These are phyloP conservation scores for Ia io DNA, from an alignment of 2,113 vertebrate species.

Conservation along the genomic window DNA sequence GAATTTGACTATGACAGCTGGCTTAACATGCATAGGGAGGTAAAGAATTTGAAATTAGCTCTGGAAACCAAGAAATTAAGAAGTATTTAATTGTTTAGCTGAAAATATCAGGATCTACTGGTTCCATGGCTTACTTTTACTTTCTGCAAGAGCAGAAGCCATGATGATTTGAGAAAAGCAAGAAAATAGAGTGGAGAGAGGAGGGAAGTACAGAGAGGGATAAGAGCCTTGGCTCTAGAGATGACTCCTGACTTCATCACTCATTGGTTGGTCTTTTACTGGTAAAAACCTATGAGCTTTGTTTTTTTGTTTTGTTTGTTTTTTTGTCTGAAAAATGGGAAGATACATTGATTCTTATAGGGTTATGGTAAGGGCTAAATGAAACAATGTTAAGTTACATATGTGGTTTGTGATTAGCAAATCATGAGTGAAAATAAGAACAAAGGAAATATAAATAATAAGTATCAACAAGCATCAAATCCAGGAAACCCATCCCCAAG, in stretches of 20 bases:
- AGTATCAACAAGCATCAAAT: neutral
- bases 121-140: neutral
- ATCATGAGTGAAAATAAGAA: neutral
- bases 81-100: neutral
- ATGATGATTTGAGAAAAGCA: neutral
- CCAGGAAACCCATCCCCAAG: neutral
- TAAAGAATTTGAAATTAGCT: constrained; percentile 10
- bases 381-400: neutral
- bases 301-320: no score
- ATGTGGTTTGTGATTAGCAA: neutral
- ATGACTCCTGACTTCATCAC: neutral
- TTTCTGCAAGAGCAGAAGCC: neutral
- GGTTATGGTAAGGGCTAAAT: neutral
- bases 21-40: neutral
- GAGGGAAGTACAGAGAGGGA: neutral
- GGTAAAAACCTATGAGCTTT: neutral
- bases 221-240: neutral
- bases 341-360: neutral
- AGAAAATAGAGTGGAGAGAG: neutral
- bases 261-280: neutral
- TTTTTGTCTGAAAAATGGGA: neutral
- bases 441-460: neutral
- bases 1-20: neutral
- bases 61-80: constrained; percentile 35
- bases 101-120: constrained; percentile 21